Evolutionary conservation across 1,140 invertebrate species (phyloP).

Genomic region (Aphaenogaster rudis): DNA sequence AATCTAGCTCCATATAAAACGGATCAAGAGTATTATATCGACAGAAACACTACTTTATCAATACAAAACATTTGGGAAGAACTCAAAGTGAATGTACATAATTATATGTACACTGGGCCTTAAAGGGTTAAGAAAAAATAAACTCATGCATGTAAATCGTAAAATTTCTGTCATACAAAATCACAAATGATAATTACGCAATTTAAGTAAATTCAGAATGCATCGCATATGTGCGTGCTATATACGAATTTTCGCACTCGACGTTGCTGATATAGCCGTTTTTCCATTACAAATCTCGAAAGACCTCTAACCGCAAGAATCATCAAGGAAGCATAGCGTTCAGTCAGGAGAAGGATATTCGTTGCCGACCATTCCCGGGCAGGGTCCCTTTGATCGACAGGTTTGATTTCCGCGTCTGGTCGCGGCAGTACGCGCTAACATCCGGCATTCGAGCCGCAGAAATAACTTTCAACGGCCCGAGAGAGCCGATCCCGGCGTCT

Average conservation of each 20-base stretch:
- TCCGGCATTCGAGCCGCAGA: constrained; percentile 38
- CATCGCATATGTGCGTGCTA: neutral
- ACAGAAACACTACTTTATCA: too few species aligned
- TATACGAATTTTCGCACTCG: neutral
- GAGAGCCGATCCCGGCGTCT: neutral
- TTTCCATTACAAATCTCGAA: neutral
- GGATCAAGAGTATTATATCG: too few species aligned
- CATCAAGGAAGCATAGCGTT: neutral
- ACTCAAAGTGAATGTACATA: too few species aligned
- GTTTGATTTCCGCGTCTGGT: constrained; percentile 57
- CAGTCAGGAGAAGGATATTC: constrained; percentile 25
- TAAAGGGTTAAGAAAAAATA: neutral
- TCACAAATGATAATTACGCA: neutral
- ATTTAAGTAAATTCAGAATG: neutral
- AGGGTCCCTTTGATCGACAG: constrained; percentile 45
- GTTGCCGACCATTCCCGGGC: neutral
- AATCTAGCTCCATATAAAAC: too few species aligned
- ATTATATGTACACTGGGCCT: too few species aligned
- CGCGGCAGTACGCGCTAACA: constrained; percentile 36
- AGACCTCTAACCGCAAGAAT: neutral
- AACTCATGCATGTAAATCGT: neutral
- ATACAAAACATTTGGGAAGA: too few species aligned
- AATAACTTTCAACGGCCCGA: constrained; percentile 42
- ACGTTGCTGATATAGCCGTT: neutral
- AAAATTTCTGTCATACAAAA: neutral